Evolutionary conservation across 2,113 vertebrate species (phyloP), one percentile per base, ranked within the genome.

Genomic region (Microtus ochrogaster): DNA sequence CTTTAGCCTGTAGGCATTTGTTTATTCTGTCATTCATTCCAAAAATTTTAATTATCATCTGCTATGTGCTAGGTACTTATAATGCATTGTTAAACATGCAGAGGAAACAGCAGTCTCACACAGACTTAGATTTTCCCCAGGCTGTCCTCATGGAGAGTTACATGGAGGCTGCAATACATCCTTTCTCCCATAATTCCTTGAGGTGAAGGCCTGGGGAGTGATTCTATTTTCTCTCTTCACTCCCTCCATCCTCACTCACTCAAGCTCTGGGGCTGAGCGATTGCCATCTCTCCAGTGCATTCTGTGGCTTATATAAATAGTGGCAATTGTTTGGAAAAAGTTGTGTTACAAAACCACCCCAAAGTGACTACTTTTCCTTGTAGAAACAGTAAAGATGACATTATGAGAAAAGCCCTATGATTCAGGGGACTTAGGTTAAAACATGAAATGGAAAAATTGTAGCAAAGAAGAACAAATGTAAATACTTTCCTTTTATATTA

Each of bases 181-280:
- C 24, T 49, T 33, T 13, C 39, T 89, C 66, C 39, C 26, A 24
- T 4, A 16, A 49, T 24, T 10, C 36, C 7, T 65, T 41, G 36
- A 85, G n/a, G 55, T 28, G 19, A 44, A 63, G 30, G 22, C 11
- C 2, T 2, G 61, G 6, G 3, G 78, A 44, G 12, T 65, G 19
- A 22, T 12, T 70, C 16, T 82, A 5, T 0, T 33, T 65, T 44
- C 39, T 8, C 4, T 30, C 16, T 28, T 5, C 12, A 0, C 0
- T 17, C 6, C 7, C 7, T 39, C 19, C 1, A 14, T 41, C 3
- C 16, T 41, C 22, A 41, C 7, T 16, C 13, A 2, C 26, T n/a
- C 47, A 1, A 13, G 41, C 14, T 44, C 17, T 47, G 1, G 68
- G 58, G 4, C 65, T 11, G 72, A 76, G 58, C 61, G 33, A 0